phyloP scores from a whole-genome alignment of 2,888 invertebrate genomes.

The Trisateles emortualis region DNA sequence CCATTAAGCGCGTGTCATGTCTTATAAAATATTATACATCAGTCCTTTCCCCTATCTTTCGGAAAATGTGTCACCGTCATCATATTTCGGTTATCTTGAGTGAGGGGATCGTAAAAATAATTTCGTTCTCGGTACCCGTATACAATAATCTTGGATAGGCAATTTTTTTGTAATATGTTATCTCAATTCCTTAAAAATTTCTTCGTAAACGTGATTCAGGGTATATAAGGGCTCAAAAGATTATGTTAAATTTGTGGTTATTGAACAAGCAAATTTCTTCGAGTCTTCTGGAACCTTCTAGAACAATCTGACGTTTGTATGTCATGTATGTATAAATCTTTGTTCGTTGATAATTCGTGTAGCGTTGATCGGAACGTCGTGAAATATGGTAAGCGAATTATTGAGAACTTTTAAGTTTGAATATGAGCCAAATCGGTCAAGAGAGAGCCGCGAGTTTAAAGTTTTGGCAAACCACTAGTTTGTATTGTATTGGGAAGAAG shows the following conservation, averaged over 20 bases:
- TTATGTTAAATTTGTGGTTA: background rate
- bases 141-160: conserved; percentile 23
- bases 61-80: conserved; percentile 15
- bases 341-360: too few species aligned
- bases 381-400: too few species aligned
- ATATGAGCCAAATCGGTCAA: too few species aligned
- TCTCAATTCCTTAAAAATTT: background rate
- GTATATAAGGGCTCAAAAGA: background rate
- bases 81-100: conserved; percentile 26
- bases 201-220: background rate
- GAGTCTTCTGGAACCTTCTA: background rate
- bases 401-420: too few species aligned
- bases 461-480: too few species aligned
- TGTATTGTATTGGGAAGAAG: too few species aligned
- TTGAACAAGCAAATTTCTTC: too few species aligned
- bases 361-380: too few species aligned
- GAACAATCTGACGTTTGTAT: too few species aligned
- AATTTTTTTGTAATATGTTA: conserved; percentile 7
- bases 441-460: too few species aligned
- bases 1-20: background rate
- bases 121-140: conserved; percentile 29
- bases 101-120: conserved; percentile 30
- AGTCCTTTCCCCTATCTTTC: conserved; percentile 1
- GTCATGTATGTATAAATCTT: too few species aligned
- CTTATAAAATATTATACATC: background rate